Evolutionary conservation across 2,797 vertebrate species (phyloP), one percentile per base, ranked within the genome.

Genomic region (Botia kubotai): DNA sequence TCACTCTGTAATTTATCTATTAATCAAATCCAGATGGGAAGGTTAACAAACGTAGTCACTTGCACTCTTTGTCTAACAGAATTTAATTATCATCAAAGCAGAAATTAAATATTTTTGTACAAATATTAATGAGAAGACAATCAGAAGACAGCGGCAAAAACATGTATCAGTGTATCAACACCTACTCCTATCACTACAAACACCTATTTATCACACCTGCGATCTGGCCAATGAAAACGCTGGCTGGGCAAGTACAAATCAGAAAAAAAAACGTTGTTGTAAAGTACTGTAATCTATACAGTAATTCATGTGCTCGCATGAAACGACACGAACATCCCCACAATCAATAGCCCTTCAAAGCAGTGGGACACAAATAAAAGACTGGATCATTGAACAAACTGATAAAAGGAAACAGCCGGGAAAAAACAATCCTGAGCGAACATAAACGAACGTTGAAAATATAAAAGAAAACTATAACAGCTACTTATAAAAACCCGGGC

Each of bases 391-490:
- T 65, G 29, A 29, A 65, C 14, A 66, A 39, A 39, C 33, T 63
- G 60, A 29, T 63, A 63, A 29, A 63, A 63, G 60, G 14, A 66
- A 19, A 66, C 16, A n/a, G 17, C 29, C 62, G n/a, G 52, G 29
- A 65, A 65, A 63, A 65, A 65, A 29, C 60, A 26, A 29, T 63
- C 21, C 19, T 13, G 5, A 60, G 58, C 2, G 69, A 69, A 11
- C 3, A 23, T 48, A 43, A 63, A 50, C 12, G 21, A 2, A 62
- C 23, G 19, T 21, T 23, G 17, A 55, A 62, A 50, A 33, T 1
- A 62, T 7, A 58, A 39, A 70, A 11, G 23, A 39, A 21, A 63
- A 63, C 58, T 63, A 63, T 63, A 63, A 62, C 46, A 43, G 66
- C 26, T 36, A 23, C 46, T 26, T 66, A 65, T 66, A 50, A 19